Percentiles rank a stretch among this genome's conserved stretches.
Conservation (phyloP, 2,888 invertebrate genomes). For the Heliconius erato region DNA sequence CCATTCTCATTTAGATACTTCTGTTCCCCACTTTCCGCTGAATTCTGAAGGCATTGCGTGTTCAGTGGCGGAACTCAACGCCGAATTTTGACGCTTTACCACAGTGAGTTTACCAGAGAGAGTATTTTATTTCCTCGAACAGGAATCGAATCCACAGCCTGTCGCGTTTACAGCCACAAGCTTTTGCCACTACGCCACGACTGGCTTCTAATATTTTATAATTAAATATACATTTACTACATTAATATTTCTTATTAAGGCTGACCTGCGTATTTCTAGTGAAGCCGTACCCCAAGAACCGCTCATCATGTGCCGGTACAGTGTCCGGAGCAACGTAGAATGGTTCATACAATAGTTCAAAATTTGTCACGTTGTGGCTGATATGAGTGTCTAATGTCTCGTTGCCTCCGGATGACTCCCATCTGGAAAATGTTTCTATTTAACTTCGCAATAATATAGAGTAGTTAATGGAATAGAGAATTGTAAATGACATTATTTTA, state of each 20-base stretch:
- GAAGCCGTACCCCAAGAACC: constrained; percentile 96
- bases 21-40: too few species aligned
- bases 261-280: constrained; percentile 95
- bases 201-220: too few species aligned
- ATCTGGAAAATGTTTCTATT: constrained; percentile 63
- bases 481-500: too few species aligned
- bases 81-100: too few species aligned
- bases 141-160: too few species aligned
- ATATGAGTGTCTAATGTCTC: constrained; percentile 89
- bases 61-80: too few species aligned
- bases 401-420: constrained; percentile 87
- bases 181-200: too few species aligned
- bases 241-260: too few species aligned
- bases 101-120: too few species aligned
- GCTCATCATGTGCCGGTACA: constrained; percentile 94
- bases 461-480: neutral
- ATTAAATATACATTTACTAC: neutral
- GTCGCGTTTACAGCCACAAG: too few species aligned
- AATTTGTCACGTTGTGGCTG: constrained; percentile 94
- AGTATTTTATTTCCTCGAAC: neutral
- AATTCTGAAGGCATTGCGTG: too few species aligned
- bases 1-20: too few species aligned
- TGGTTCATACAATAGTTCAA: constrained; percentile 95
- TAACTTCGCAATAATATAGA: neutral
- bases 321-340: constrained; percentile 94